Evolutionary conservation across 2,888 invertebrate species (phyloP).

Genomic region (Biston stratarius): DNA sequence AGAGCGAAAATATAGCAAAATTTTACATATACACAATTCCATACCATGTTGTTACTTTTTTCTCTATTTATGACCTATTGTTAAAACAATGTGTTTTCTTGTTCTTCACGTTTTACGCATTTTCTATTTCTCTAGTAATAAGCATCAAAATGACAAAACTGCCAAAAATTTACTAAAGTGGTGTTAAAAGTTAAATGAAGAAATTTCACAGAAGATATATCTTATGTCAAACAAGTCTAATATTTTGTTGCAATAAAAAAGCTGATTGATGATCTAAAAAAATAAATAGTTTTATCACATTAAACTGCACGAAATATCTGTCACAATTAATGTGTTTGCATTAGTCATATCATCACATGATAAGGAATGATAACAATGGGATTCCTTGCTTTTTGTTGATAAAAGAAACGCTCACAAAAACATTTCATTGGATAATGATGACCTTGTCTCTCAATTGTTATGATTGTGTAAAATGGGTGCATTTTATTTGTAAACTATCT

Average conservation of each 20-base stretch:
- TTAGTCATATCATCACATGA: conserved; percentile 34
- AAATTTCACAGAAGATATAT: no score
- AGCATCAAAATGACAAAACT: no score
- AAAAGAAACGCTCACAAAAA: conserved; percentile 26
- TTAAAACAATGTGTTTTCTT: no score
- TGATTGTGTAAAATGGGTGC: not conserved
- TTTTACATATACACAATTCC: no score
- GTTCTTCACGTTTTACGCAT: no score
- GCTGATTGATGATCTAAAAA: not conserved
- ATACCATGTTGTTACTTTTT: no score
- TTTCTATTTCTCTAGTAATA: no score
- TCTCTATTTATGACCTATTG: no score
- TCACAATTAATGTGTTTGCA: conserved; percentile 31
- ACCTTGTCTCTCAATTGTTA: conserved; percentile 5
- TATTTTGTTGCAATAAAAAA: not conserved
- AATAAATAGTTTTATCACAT: not conserved
- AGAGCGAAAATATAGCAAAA: no score
- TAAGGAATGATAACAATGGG: conserved; percentile 44
- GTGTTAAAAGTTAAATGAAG: no score
- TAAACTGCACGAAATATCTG: conserved; percentile 1
- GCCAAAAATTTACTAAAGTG: no score
- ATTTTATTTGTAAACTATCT: no score
- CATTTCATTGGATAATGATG: conserved; percentile 7
- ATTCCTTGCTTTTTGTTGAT: conserved; percentile 35
- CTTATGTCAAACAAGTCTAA: not conserved